Conservation (phyloP, 2,888 invertebrate species). For the Limnephilus auricula region DNA sequence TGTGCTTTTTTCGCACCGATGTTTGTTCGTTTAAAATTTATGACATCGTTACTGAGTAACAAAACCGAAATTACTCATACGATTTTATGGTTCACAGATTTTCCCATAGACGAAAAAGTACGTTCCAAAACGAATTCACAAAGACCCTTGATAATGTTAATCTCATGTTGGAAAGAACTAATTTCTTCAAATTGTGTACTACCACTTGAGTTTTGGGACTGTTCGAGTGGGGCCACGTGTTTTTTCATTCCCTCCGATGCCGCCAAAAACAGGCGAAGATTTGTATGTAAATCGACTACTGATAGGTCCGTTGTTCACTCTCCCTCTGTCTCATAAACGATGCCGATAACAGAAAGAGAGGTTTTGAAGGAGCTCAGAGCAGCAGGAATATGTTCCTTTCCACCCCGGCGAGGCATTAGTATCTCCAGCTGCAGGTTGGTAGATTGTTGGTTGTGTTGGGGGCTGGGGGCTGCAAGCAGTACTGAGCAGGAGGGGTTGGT, state of each 20-base stretch:
- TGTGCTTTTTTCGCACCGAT: background rate
- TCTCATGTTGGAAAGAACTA: constrained; percentile 38
- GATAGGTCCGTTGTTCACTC: background rate
- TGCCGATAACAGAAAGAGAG: background rate
- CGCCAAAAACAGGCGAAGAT: constrained; percentile 34
- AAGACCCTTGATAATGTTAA: constrained; percentile 30
- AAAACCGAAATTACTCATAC: background rate
- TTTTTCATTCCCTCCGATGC: background rate
- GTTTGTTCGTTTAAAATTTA: background rate
- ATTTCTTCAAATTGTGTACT: constrained; percentile 50
- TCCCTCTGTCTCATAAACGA: background rate
- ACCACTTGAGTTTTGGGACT: constrained; percentile 17
- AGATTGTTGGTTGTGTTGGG: background rate
- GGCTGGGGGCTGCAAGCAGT: too few relatives aligned
- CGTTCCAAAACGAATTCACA: background rate
- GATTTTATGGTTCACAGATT: constrained; percentile 13
- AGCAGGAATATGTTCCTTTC: background rate
- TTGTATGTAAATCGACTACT: background rate
- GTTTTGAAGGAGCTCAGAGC: background rate
- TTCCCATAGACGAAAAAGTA: constrained; percentile 7
- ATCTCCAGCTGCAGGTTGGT: background rate
- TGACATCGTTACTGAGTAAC: constrained; percentile 13
- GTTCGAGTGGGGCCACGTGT: constrained; percentile 55
- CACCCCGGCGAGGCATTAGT: background rate
- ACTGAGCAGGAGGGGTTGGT: too few relatives aligned